A percentile compares a stretch with the other conserved stretches of the same genome.
Conservation (phyloP, 2,113 vertebrate species). For the Indicator indicator region DNA sequence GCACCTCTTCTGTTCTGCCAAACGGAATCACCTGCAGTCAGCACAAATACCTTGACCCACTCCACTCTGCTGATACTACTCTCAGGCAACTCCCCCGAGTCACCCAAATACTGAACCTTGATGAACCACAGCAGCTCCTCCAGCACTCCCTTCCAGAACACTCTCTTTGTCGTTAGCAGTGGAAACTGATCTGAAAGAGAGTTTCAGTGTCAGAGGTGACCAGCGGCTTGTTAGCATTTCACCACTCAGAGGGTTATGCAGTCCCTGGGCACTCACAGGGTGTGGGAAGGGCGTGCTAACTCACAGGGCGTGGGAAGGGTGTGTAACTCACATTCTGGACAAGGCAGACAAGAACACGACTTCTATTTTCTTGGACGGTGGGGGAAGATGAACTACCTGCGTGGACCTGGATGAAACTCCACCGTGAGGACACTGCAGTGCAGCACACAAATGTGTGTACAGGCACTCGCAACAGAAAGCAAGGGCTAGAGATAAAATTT, state of each 20-base stretch:
- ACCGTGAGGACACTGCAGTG: accelerated
- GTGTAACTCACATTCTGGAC: accelerated
- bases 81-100: background rate
- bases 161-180: constrained; percentile 91
- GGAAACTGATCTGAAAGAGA: constrained; percentile 91
- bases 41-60: background rate
- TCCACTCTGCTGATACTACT: background rate
- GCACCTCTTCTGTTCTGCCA: background rate
- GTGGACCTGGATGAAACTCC: accelerated
- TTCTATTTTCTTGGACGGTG: background rate
- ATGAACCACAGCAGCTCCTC: constrained; percentile 98
- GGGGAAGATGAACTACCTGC: accelerated
- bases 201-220: background rate
- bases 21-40: background rate
- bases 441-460: accelerated
- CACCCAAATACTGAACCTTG: constrained; percentile 77
- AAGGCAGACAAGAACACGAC: background rate
- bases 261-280: background rate
- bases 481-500: background rate
- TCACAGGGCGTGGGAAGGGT: background rate
- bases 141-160: constrained; percentile 95
- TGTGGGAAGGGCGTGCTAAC: accelerated
- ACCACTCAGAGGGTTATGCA: accelerated
- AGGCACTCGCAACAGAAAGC: accelerated
- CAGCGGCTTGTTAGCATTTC: background rate